phyloP scores from a whole-genome alignment of 64 coral and sea anemone species.

The Dendrophyllia cribrosa region DNA sequence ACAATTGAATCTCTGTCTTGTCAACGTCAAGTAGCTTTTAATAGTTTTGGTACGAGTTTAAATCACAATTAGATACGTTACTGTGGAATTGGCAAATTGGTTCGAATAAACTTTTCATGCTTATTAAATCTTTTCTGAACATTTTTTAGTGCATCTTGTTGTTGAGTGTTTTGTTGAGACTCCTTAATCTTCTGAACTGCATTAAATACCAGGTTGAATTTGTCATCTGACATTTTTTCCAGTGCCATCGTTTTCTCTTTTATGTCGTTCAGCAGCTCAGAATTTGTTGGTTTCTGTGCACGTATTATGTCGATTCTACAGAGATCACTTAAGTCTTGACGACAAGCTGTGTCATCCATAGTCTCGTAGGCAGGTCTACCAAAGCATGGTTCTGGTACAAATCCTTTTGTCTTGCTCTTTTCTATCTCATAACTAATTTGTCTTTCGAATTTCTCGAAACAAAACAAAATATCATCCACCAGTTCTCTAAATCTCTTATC shows the following conservation, averaged over 20 bases:
- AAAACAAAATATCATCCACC: neutral
- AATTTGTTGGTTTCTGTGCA: neutral
- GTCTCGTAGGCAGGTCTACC: accelerated
- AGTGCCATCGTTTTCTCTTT: neutral
- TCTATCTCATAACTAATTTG: neutral
- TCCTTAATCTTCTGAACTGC: neutral
- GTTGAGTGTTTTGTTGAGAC: neutral
- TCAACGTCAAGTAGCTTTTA: too few species aligned
- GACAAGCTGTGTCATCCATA: neutral
- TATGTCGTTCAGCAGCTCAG: neutral
- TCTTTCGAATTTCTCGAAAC: neutral
- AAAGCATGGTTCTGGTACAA: neutral
- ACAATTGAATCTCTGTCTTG: too few species aligned
- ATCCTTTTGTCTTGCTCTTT: neutral
- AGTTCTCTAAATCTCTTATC: neutral
- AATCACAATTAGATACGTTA: too few species aligned
- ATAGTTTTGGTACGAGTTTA: too few species aligned
- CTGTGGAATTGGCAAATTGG: too few species aligned
- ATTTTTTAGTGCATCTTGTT: neutral
- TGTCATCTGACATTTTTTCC: neutral
- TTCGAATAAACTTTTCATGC: too few species aligned
- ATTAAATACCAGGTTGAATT: neutral
- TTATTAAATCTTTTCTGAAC: neutral
- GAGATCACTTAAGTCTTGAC: neutral
- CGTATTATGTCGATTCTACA: neutral